Evolutionary conservation across 2,888 invertebrate genomes (phyloP).

Genomic region (Linnaemya tessellans): DNA sequence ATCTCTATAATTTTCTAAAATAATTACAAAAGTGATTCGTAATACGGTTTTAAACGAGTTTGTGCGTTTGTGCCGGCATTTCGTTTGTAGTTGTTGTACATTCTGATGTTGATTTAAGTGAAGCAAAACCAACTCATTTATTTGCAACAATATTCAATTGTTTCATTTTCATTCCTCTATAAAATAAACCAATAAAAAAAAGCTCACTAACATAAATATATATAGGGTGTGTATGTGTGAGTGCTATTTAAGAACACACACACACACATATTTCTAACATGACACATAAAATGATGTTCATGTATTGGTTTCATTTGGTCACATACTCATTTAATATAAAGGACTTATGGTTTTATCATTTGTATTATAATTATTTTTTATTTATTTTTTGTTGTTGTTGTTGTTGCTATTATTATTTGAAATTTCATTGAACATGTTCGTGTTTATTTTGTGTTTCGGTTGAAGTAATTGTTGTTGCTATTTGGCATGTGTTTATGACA

Average conservation of each 20-base stretch:
- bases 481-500: conserved; percentile 47
- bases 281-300: conserved; percentile 11
- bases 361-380: not conserved
- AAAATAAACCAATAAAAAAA: not conserved
- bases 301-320: conserved; percentile 17
- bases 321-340: conserved; percentile 48
- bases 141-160: conserved; percentile 15
- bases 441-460: conserved; percentile 41
- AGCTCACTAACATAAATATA: not conserved
- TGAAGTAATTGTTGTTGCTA: conserved; percentile 11
- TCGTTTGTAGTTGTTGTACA: conserved; percentile 20
- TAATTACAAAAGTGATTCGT: conserved; percentile 2
- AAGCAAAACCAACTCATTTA: conserved; percentile 35
- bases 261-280: not conserved
- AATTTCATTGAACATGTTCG: not conserved
- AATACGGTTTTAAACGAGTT: not conserved
- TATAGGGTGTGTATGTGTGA: too few relatives aligned
- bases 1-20: conserved; percentile 20
- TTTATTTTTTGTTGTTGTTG: conserved; percentile 6
- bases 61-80: not conserved
- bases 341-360: conserved; percentile 45
- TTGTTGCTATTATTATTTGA: not conserved
- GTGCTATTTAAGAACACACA: not conserved
- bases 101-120: conserved; percentile 22
- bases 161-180: not conserved